Evolutionary conservation across 2,797 vertebrate genomes (phyloP).

Genomic region (Manis javanica): DNA sequence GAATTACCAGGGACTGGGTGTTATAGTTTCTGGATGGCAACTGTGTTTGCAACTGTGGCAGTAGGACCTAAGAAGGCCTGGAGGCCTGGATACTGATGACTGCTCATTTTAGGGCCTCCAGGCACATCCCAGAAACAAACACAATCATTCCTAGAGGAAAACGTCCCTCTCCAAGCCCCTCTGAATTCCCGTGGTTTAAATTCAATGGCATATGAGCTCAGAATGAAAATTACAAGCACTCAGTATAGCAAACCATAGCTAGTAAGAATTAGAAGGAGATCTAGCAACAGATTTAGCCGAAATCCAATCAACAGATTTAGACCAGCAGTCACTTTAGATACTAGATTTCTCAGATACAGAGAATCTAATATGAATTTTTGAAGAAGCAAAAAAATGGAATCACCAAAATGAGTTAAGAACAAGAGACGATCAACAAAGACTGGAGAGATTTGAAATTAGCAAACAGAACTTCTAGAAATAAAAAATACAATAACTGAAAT

Average conservation of each 20-base stretch:
- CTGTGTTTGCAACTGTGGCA: not conserved
- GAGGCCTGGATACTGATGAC: not conserved
- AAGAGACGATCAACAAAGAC: not conserved
- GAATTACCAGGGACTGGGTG: not conserved
- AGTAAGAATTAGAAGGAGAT: not conserved
- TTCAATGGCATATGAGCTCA: not conserved
- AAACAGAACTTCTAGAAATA: slow-evolving; percentile 29
- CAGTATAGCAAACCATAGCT: not conserved
- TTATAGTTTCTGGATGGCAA: not conserved
- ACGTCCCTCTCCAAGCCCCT: not conserved
- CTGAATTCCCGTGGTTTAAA: not conserved
- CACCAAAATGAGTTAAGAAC: not conserved
- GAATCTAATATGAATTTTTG: not conserved
- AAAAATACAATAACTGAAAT: not conserved
- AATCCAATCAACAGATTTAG: not conserved
- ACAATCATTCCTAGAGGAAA: not conserved
- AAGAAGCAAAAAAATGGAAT: not conserved
- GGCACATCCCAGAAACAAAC: not conserved
- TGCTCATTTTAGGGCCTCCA: not conserved
- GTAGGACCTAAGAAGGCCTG: not conserved
- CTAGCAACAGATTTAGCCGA: not conserved
- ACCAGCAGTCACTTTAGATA: not conserved
- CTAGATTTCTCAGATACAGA: not conserved
- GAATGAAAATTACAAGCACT: not conserved
- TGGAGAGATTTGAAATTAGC: not conserved